Evolutionary conservation across 2,888 invertebrate genomes (phyloP).

Genomic region (Synanthedon andrenaeformis): DNA sequence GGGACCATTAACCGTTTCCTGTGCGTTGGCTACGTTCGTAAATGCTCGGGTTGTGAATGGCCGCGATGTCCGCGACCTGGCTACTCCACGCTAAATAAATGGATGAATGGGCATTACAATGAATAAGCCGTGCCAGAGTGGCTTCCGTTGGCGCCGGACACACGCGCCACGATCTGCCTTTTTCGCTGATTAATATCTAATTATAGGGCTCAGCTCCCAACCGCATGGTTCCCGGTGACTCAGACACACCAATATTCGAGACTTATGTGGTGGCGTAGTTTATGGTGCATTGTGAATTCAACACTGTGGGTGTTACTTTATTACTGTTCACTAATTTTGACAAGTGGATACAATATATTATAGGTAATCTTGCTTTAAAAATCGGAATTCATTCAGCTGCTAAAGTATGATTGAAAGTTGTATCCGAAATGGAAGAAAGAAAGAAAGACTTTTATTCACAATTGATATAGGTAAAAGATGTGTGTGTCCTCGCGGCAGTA

Average conservation of each 20-base stretch:
- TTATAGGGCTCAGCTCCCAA: conserved; percentile 56
- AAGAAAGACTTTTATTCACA: too few relatives aligned
- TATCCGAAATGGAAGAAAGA: too few relatives aligned
- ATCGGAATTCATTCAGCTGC: too few relatives aligned
- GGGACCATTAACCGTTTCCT: conserved; percentile 54
- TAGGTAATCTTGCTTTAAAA: too few relatives aligned
- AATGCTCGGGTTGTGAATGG: conserved; percentile 23
- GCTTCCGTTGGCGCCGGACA: conserved; percentile 57
- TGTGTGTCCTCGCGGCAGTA: too few relatives aligned
- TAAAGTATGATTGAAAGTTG: too few relatives aligned
- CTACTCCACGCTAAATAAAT: not conserved
- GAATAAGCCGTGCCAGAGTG: conserved; percentile 54
- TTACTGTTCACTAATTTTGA: not conserved
- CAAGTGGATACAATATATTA: too few relatives aligned
- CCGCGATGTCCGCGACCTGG: conserved; percentile 31
- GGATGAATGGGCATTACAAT: conserved; percentile 49
- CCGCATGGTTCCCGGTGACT: conserved; percentile 54
- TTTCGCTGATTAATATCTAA: conserved; percentile 65
- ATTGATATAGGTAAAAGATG: too few relatives aligned
- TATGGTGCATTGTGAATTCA: conserved; percentile 19
- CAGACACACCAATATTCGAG: conserved; percentile 39
- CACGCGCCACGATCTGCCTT: conserved; percentile 49
- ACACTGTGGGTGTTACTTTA: conserved; percentile 19
- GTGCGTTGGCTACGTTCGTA: conserved; percentile 28
- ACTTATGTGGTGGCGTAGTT: conserved; percentile 31